Base-by-base conservation (phyloP, 1,140 invertebrate species). In the Orussus abietinus region DNA sequence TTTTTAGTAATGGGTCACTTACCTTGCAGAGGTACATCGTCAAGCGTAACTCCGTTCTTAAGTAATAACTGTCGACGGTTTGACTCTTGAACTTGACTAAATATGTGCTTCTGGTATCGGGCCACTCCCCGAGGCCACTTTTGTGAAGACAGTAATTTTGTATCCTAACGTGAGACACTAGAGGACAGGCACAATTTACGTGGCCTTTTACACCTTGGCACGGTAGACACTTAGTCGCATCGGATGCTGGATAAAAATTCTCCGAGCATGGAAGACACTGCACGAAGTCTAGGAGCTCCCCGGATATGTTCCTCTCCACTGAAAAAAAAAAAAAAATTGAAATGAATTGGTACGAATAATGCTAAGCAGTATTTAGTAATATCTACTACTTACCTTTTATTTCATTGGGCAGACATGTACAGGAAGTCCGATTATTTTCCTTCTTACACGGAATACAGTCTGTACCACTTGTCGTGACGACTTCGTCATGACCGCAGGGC, bases 1-100 rank as follows among this genome's bases (percentile, higher is more conserved):
- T 43, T 40, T 22, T 13, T 40, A 29, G 18, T 11, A 31, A 20
- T 51, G 37, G 2, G 21, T 17, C 5, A 37, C 42, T 54, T 68
- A 79, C 78, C 45, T 76, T 66, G 51, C 82, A 83, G 44, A 77
- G 58, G 17, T 72, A 66, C 40, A 71, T 53, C 4, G 75, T 60
- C 21, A 72, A 55, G 42, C 62, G 45, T 11, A 80, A 53, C 53
- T 82, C 60, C 2, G 56, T 61, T 45, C 62, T 55, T 13, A 82
- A 67, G 47, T 78, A 78, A 26, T 61, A 54, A 41, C 79, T 80
- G 14, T 75, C 60, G 15, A 74, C 41, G 11, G 45, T 57, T 13
- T 57, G 57, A 41, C 45, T 61, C 12, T 62, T 49, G 45, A 66
- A 77, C 28, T 69, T 57, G 3, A 77, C 51, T 9, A 62, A 41